These are phyloP conservation scores for Lichenostomus cassidix DNA, from an alignment of 2,113 vertebrate genomes.

Conservation along the genomic window DNA sequence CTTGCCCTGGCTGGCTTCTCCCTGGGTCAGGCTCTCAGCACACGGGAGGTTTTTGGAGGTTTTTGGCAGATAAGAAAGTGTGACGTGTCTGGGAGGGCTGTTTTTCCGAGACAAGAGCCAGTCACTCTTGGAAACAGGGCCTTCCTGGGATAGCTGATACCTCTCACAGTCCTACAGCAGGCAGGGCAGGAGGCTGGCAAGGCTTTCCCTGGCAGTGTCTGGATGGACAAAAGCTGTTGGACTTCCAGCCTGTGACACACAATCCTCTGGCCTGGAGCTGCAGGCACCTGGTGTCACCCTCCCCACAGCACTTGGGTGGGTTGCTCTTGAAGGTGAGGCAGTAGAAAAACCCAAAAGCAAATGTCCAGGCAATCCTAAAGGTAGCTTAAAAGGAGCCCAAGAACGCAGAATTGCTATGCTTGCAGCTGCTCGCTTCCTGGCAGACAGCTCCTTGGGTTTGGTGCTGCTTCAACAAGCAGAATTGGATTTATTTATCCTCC, in stretches of 20 bases:
- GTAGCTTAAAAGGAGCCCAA: neutral
- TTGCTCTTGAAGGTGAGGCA: neutral
- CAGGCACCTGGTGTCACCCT: neutral
- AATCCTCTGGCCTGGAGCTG: neutral
- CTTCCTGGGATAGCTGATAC: neutral
- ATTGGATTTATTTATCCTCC: too few species aligned
- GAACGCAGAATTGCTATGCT: neutral
- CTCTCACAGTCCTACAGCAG: neutral
- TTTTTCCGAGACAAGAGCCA: neutral
- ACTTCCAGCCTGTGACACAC: neutral
- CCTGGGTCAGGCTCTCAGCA: rapidly evolving
- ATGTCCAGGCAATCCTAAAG: neutral
- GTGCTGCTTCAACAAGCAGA: neutral
- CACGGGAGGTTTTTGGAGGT: neutral
- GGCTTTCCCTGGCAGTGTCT: neutral
- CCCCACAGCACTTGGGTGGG: rapidly evolving
- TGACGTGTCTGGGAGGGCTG: neutral
- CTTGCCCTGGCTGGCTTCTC: neutral
- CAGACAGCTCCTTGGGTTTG: neutral
- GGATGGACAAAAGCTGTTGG: neutral
- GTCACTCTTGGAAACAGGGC: neutral
- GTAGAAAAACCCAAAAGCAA: neutral
- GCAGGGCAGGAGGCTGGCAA: neutral
- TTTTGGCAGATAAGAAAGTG: neutral
- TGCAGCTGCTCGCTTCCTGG: neutral